Base-by-base conservation (phyloP, 30 jellyfish, hydroid and myxozoan genomes). In the Rhopilema esculentum region DNA sequence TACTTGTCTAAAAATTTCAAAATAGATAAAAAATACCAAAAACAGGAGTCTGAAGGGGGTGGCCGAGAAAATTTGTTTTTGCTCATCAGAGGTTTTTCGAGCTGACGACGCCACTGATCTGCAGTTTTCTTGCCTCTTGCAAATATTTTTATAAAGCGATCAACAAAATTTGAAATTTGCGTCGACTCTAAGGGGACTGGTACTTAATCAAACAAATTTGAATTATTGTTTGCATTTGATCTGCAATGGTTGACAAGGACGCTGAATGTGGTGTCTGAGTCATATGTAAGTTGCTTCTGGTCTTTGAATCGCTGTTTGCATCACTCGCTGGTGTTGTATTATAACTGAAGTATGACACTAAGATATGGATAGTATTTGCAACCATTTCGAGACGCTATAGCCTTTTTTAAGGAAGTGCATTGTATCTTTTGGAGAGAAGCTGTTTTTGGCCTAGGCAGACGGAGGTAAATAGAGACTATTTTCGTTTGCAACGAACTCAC, bases 171-270 rank as follows among this genome's bases (percentile, higher is more conserved):
- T 12, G 57, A 6, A 40, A 6, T 40, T 15, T 73, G 32, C 22
- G 78, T 22, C 6, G 6, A 33, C 52, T 4, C 23, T n/a, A 19
- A n/a, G 84, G 21, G 77, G 94, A 8, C 94, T 85, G 94, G 94
- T 29, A 26, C 40, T 20, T 22, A 85, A 53, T 74, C 69, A 30
- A 28, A 27, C 88, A 31, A 65, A 51, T 73, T 85, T 69, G 49
- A 75, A 72, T 24, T 75, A 69, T 32, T 85, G 82, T 85, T 85
- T 85, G 94, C 84, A 73, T 85, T 71, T 53, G 72, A 72, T 67
- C 92, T 67, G 77, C 67, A 23, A 30, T 72, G 81, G 94, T 85
- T 85, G 94, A 85, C 84, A 85, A 75, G 88, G 94, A 85, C 94
- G 94, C 94, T 85, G 30, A 23, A 40, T 40, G 57, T 12, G 6